These are phyloP conservation scores for Tethea ocularis DNA, from an alignment of 2,888 invertebrate genomes.

Conservation along the genomic window DNA sequence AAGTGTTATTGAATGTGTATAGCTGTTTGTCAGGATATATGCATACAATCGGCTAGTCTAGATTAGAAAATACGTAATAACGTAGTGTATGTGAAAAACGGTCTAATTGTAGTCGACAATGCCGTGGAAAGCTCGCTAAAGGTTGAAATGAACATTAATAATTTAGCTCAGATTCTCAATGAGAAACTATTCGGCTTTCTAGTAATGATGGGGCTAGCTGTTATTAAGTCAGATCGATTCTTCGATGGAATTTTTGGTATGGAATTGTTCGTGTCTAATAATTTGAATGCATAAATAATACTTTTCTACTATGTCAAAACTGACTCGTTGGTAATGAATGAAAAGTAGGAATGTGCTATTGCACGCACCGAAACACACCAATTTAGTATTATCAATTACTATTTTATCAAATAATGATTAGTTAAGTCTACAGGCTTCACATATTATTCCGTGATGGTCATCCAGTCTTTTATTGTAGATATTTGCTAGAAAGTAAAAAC, in stretches of 20 bases:
- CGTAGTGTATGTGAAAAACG: slow-evolving; percentile 50
- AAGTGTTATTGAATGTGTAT: slow-evolving; percentile 81
- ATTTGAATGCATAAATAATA: slow-evolving; percentile 39
- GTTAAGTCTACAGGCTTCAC: slow-evolving; percentile 75
- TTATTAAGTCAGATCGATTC: slow-evolving; percentile 34
- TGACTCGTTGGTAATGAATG: slow-evolving; percentile 59
- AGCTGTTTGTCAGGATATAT: slow-evolving; percentile 63
- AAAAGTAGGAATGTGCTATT: slow-evolving; percentile 80
- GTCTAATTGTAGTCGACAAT: slow-evolving; percentile 47
- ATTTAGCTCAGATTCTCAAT: slow-evolving; percentile 35
- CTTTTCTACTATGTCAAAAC: slow-evolving; percentile 62
- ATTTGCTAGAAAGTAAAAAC: slow-evolving; percentile 73
- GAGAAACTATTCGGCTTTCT: slow-evolving; percentile 31
- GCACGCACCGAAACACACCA: slow-evolving; percentile 81
- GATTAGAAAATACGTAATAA: slow-evolving; percentile 61
- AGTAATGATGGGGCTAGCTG: slow-evolving; percentile 29
- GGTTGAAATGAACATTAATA: slow-evolving; percentile 62
- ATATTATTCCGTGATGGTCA: slow-evolving; percentile 69
- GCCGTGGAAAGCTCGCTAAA: slow-evolving; percentile 68
- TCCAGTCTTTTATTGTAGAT: slow-evolving; percentile 73
- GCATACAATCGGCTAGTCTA: slow-evolving; percentile 71
- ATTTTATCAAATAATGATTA: slow-evolving; percentile 56
- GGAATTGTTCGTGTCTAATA: slow-evolving; percentile 65
- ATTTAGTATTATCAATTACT: slow-evolving; percentile 63
- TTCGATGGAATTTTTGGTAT: slow-evolving; percentile 72